Evolutionary conservation across 2,888 invertebrate species (phyloP).

Genomic region (Neoscelio sp.): DNA sequence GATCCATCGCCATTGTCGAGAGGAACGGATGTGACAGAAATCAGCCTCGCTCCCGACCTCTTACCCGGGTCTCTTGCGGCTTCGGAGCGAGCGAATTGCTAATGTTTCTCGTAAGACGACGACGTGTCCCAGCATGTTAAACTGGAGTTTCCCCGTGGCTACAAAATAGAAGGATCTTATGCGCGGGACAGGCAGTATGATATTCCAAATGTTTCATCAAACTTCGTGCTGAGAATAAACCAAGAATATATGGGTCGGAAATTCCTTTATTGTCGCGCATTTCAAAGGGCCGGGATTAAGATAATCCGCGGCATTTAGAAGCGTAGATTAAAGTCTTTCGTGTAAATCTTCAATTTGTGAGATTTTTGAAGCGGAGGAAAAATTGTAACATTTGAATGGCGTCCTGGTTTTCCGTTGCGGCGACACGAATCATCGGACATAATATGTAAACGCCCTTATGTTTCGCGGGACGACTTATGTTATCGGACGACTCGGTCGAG

Average conservation of each 20-base stretch:
- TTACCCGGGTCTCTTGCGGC: slow-evolving; percentile 54
- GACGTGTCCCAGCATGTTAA: slow-evolving; percentile 80
- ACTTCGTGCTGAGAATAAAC: slow-evolving; percentile 58
- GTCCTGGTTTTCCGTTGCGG: no score
- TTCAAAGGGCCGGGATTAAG: slow-evolving; percentile 23
- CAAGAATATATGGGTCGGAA: slow-evolving; percentile 39
- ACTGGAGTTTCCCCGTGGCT: slow-evolving; percentile 72
- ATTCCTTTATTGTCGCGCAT: slow-evolving; percentile 50
- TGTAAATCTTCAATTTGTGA: slow-evolving; percentile 27
- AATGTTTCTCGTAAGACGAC: slow-evolving; percentile 78
- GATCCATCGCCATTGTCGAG: slow-evolving; percentile 54
- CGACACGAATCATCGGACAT: no score
- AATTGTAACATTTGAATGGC: no score
- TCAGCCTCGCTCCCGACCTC: slow-evolving; percentile 43
- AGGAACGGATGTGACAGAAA: slow-evolving; percentile 54
- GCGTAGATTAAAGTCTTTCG: slow-evolving; percentile 23
- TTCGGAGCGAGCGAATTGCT: slow-evolving; percentile 72
- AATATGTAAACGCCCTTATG: no score
- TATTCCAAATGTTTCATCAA: slow-evolving; percentile 65
- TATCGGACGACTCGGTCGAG: slow-evolving; percentile 51
- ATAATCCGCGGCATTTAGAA: slow-evolving; percentile 34
- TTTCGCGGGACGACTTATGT: no score
- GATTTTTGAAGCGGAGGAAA: no score
- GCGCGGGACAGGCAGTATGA: slow-evolving; percentile 60
- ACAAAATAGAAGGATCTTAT: slow-evolving; percentile 72